phyloP scores from a whole-genome alignment of 2,888 invertebrate genomes.

The Hyalella azteca region DNA sequence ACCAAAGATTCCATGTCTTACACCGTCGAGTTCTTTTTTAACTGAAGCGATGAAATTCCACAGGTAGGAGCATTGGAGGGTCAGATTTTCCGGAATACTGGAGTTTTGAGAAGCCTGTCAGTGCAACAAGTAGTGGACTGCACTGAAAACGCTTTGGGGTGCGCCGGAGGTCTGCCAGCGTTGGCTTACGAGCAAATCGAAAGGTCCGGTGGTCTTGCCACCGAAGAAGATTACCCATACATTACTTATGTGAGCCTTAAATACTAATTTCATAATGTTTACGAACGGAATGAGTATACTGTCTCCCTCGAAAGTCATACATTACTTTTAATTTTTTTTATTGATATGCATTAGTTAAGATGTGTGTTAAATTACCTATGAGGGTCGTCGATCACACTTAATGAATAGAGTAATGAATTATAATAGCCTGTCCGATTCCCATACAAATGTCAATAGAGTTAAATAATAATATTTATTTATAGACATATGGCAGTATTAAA shows the following conservation, averaged over 20 bases:
- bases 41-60: no score
- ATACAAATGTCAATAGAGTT: no score
- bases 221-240: background rate
- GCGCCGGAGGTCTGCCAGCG: background rate
- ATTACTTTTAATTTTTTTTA: background rate
- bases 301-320: background rate
- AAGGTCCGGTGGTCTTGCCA: background rate
- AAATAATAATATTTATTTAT: no score
- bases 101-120: background rate
- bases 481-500: no score
- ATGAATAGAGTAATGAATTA: background rate
- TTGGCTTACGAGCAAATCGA: background rate
- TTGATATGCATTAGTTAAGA: background rate
- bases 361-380: background rate
- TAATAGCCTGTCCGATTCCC: no score
- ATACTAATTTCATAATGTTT: background rate
- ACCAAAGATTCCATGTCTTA: no score
- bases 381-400: background rate
- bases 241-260: background rate
- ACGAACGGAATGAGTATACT: background rate
- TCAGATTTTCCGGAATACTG: no score
- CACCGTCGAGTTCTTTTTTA: no score
- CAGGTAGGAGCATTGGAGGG: background rate
- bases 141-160: background rate
- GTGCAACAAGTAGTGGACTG: background rate